A percentile compares a stretch with the other conserved stretches of the same genome.
phyloP scores from a whole-genome alignment of 2,888 invertebrate genomes.

The Cryptophagus acutangulus region DNA sequence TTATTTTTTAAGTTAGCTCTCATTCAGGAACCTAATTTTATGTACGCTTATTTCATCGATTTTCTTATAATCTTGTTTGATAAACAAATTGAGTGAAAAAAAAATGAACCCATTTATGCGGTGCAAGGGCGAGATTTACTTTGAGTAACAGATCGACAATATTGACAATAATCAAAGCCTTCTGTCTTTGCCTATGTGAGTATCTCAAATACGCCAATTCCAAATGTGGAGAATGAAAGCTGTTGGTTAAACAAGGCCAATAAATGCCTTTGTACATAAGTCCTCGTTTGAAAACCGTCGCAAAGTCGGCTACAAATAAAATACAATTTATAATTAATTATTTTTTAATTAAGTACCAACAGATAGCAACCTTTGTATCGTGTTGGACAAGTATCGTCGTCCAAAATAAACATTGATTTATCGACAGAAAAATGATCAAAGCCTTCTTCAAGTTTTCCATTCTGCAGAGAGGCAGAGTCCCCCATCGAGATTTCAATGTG shows the following conservation, averaged over 20 bases:
- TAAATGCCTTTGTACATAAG: slow-evolving; percentile 80
- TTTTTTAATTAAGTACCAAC: not conserved
- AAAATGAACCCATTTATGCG: not conserved
- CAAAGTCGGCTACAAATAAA: slow-evolving; percentile 29
- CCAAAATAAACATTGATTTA: slow-evolving; percentile 26
- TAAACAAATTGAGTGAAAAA: too few relatives aligned
- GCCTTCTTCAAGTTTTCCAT: slow-evolving; percentile 30
- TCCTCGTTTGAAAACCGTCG: slow-evolving; percentile 63
- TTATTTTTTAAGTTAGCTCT: too few relatives aligned
- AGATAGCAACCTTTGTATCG: slow-evolving; percentile 21
- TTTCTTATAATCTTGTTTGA: too few relatives aligned
- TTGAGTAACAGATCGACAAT: slow-evolving; percentile 81
- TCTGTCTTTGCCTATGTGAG: slow-evolving; percentile 84
- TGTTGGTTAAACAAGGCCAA: slow-evolving; percentile 81
- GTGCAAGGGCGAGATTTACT: slow-evolving; percentile 45
- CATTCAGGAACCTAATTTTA: too few relatives aligned
- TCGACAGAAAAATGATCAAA: slow-evolving; percentile 28
- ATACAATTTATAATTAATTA: not conserved
- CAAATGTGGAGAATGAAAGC: slow-evolving; percentile 70
- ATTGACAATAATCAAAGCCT: slow-evolving; percentile 86
- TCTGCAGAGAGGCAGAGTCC: slow-evolving; percentile 25
- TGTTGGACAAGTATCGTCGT: slow-evolving; percentile 30
- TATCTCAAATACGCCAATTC: slow-evolving; percentile 84
- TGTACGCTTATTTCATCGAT: too few relatives aligned
- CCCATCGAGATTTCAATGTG: slow-evolving; percentile 29